These are phyloP conservation scores for Typhlichthys subterraneus DNA, from an alignment of 2,797 vertebrate genomes.

Conservation along the genomic window DNA sequence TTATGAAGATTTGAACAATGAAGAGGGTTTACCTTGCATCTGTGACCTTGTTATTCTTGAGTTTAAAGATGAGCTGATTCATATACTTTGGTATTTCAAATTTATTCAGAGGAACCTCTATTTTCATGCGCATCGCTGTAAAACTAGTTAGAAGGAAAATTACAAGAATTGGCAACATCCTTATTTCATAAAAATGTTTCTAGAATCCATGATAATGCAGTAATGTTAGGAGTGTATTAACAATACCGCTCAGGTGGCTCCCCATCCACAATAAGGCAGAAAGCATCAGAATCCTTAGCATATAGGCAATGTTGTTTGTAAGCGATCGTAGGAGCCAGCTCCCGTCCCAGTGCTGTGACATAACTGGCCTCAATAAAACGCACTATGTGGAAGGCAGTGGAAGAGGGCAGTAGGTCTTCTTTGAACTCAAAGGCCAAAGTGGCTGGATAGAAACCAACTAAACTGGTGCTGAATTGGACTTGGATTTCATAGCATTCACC, in stretches of 20 bases:
- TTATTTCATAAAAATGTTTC: neutral
- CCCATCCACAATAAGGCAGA: constrained; percentile 71
- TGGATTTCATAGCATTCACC: constrained; percentile 75
- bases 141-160: constrained; percentile 38
- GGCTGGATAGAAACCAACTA: constrained; percentile 77
- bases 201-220: constrained; percentile 1
- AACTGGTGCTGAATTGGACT: constrained; percentile 66
- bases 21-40: constrained; percentile 33
- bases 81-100: constrained; percentile 49
- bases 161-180: neutral
- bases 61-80: constrained; percentile 27
- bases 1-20: neutral
- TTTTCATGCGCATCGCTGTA: constrained; percentile 16
- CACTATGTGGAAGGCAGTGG: constrained; percentile 79
- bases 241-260: constrained; percentile 71
- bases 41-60: neutral
- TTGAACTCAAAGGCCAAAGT: constrained; percentile 82
- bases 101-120: rapidly evolving
- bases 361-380: constrained; percentile 77
- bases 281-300: neutral
- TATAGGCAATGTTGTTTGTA: constrained; percentile 67
- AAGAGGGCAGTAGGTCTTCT: constrained; percentile 38
- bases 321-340: constrained; percentile 76
- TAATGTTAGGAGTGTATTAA: neutral
- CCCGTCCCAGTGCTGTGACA: constrained; percentile 72